Evolutionary conservation across 2,797 vertebrate genomes (phyloP), one percentile per base, ranked within the genome.

Genomic region (Gymnopithys bicolor): DNA sequence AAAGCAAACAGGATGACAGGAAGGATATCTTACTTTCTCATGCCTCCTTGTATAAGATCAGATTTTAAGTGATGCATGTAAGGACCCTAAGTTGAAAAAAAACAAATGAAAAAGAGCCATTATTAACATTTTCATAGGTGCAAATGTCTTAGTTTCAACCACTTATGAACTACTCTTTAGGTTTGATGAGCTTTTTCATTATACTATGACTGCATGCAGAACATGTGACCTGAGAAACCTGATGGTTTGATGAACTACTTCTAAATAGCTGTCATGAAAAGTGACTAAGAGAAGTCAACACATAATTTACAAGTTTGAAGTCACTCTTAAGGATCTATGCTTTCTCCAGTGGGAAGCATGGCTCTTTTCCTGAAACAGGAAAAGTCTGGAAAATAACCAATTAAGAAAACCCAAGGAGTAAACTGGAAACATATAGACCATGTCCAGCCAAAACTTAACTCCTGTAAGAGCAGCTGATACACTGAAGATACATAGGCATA

Each of bases 1-100:
- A 85, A 92, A 89, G n/a, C 30, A 84, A 89, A 89, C 62, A 81
- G 45, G 32, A 66, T 84, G 77, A 76, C 71, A 82, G 51, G 66
- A 90, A 87, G 9, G 37, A 79, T 75, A 25, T 48, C 63, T 90
- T 63, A 55, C 24, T 84, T 85, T 62, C 59, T 78, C 69, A 30
- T 53, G 25, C 80, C 43, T 87, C 46, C 39, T 87, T 87, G 28
- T 66, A 11, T 73, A 77, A 94, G 51, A 91, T 90, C 87, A 81
- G 55, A 70, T 66, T 89, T 84, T 55, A 87, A 76, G 58, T 52
- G 58, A 73, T 46, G 25, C 21, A 37, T 2, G 1, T n/a, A 48
- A 68, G 52, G 68, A 68, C 5, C 67, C 41, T 6, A 60, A 12
- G 27, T 32, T 48, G 43, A 14, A 24, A n/a, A 23, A 28, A 13